Conservation (phyloP, 2,113 vertebrate genomes). For the Oreotragus oreotragus region DNA sequence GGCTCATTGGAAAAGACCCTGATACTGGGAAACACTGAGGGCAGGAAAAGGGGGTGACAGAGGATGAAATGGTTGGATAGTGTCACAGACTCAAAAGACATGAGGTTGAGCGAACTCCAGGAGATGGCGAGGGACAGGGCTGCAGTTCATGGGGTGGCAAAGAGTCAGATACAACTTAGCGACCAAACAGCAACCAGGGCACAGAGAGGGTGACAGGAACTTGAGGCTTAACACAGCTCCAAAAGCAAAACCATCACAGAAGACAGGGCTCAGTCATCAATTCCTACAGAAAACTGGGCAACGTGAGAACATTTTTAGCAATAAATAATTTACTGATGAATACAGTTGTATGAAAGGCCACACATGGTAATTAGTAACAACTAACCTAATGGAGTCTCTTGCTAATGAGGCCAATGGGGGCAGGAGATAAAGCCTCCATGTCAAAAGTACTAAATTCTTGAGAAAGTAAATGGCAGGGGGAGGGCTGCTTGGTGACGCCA, state of each 20-base stretch:
- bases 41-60: neutral
- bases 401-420: neutral
- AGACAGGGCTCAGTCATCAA: neutral
- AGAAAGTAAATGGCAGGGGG: neutral
- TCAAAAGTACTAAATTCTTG: neutral
- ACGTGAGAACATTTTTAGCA: neutral
- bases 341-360: neutral
- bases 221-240: neutral
- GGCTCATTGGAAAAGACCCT: neutral
- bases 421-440: neutral
- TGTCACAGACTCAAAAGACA: neutral
- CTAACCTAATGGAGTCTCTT: neutral
- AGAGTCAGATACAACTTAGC: neutral
- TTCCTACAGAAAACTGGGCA: neutral
- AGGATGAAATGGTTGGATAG: neutral
- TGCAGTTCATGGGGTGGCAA: neutral
- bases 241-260: neutral
- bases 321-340: neutral
- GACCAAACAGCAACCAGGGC: neutral
- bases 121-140: neutral
- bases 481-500: neutral
- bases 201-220: neutral
- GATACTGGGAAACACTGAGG: neutral
- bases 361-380: neutral
- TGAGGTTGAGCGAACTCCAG: neutral